These are phyloP conservation scores for Apodemia hepburni DNA, from an alignment of 2,888 invertebrate genomes.

Conservation along the genomic window DNA sequence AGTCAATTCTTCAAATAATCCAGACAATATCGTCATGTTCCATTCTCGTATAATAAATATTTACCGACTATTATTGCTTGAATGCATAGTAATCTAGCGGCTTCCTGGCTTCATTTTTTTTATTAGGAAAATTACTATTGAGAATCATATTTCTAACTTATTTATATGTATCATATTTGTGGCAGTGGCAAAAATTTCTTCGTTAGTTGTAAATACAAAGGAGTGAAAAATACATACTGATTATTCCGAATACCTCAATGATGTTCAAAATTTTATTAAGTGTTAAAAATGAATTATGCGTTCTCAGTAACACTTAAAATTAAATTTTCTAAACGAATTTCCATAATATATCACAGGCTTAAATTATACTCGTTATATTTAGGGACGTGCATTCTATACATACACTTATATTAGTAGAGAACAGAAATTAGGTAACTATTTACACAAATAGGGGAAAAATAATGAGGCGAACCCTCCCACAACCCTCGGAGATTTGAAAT, in stretches of 20 bases:
- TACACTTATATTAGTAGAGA: conserved; percentile 67
- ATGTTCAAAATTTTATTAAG: conserved; percentile 18
- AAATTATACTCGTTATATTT: conserved; percentile 71
- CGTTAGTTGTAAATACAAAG: no score
- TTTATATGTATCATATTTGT: no score
- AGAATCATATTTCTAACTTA: no score
- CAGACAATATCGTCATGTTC: no score
- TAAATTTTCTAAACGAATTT: conserved; percentile 63
- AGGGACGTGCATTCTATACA: conserved; percentile 77
- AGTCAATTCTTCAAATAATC: no score
- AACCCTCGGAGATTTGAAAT: conserved; percentile 78
- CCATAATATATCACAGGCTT: conserved; percentile 75
- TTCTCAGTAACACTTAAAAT: conserved; percentile 56
- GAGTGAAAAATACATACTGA: neutral
- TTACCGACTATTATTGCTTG: no score
- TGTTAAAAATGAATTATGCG: conserved; percentile 26
- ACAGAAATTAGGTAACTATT: conserved; percentile 77
- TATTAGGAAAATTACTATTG: no score
- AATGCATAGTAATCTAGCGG: no score
- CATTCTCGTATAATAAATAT: no score
- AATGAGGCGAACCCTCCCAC: conserved; percentile 78
- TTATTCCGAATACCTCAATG: neutral
- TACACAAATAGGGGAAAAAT: conserved; percentile 79
- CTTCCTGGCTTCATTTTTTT: no score
- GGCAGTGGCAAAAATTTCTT: no score